Evolutionary conservation across 2,113 vertebrate genomes (phyloP), one percentile per base, ranked within the genome.

Genomic region (Cacatua alba): DNA sequence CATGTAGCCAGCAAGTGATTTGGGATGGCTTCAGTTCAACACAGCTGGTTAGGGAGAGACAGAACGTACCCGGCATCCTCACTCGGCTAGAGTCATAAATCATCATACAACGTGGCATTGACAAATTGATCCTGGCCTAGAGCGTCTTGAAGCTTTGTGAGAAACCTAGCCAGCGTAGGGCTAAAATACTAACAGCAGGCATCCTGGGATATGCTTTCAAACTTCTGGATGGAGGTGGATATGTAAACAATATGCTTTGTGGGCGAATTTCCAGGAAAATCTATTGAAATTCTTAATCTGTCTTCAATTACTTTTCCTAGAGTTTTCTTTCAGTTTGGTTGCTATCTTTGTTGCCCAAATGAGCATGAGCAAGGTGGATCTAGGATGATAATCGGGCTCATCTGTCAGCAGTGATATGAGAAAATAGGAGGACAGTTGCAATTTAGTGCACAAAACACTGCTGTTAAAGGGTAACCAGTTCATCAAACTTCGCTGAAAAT

Each of bases 101-200:
- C 97, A 98, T 97, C 94, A 91, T 90, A 67, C 87, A 96, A 79
- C 87, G 48, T 98, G 98, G 95, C 97, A 98, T 4, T 98, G 97
- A 98, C 97, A 98, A 98, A 98, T 97, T 97, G 95, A 87, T 91
- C 92, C 95, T 98, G 85, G 88, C 81, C 96, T 95, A 72, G 87
- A 97, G 91, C 93, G 94, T 90, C 71, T 76, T 46, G 90, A 94
- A 96, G 92, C 89, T 91, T 93, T 97, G 93, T 91, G 69, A 95
- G 95, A 97, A 97, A 91, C 79, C 89, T 95, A 89, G 67, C 94
- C 94, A 84, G 91, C 71, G 16, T 48, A 86, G n/a, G 23, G 46
- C 96, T 94, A 41, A 35, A 84, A 72, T 72, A 87, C 90, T 94
- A 97, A 55, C 79, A 91, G 82, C 67, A 92, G 77, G 91, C 46